A percentile compares a stretch with the other conserved stretches of the same genome.
phyloP scores from a whole-genome alignment of 2,113 vertebrate genomes.

The Calonectris borealis region DNA sequence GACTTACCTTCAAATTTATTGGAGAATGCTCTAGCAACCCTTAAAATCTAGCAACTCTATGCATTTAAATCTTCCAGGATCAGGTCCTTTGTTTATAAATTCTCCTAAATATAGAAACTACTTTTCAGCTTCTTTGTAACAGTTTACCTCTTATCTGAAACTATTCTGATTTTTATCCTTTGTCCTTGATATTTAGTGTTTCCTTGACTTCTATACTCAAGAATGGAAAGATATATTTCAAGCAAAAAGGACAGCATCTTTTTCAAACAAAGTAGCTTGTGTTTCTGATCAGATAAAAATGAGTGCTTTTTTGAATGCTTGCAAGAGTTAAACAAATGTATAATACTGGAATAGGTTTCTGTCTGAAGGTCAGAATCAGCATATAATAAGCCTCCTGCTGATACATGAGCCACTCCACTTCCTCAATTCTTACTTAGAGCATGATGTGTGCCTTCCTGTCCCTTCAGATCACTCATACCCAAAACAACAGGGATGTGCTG shows the following conservation, averaged over 20 bases:
- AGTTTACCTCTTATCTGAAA: background rate
- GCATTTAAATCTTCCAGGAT: background rate
- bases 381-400: background rate
- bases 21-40: background rate
- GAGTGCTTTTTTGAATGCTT: background rate
- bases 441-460: background rate
- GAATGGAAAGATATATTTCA: slow-evolving; percentile 6
- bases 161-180: slow-evolving; percentile 1
- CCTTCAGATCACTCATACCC: background rate
- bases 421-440: background rate
- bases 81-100: background rate
- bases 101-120: background rate
- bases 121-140: background rate
- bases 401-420: background rate
- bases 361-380: background rate
- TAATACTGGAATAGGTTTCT: background rate
- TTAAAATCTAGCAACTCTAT: background rate
- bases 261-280: background rate
- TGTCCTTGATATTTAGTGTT: slow-evolving; percentile 12
- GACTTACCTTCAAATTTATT: background rate
- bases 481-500: background rate
- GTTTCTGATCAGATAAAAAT: slow-evolving; percentile 21
- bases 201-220: background rate
- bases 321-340: background rate
- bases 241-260: background rate